These are phyloP conservation scores for Apotomis capreana DNA, from an alignment of 2,888 invertebrate species.

Conservation along the genomic window DNA sequence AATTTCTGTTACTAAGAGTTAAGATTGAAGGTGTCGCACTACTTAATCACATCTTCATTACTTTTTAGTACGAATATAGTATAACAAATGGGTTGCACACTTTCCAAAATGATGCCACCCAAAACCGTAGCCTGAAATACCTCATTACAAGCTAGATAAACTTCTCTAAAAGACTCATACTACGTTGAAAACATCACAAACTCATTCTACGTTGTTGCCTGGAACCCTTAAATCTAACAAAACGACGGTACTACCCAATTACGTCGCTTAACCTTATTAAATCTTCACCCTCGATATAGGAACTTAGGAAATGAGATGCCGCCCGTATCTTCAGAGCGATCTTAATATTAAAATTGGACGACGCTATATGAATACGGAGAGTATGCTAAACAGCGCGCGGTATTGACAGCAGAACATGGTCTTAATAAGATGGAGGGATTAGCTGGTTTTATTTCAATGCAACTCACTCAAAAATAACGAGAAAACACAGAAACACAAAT, in stretches of 20 bases:
- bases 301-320: slow-evolving; percentile 36
- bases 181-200: not conserved
- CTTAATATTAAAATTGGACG: slow-evolving; percentile 36
- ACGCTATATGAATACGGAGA: slow-evolving; percentile 21
- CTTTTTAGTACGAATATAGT: no score
- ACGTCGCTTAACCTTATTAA: slow-evolving; percentile 24
- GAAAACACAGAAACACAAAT: no score
- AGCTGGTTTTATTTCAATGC: no score
- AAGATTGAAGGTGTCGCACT: no score
- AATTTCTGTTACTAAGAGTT: no score
- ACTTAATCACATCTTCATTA: no score
- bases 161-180: not conserved
- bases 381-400: slow-evolving; percentile 18
- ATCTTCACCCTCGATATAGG: slow-evolving; percentile 25
- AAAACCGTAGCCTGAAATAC: no score
- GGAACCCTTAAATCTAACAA: slow-evolving; percentile 21
- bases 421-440: no score
- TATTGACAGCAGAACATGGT: not conserved
- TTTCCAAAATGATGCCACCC: no score
- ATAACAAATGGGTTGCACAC: no score
- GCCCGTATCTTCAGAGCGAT: slow-evolving; percentile 28
- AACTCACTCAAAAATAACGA: no score
- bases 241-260: slow-evolving; percentile 15
- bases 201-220: not conserved
- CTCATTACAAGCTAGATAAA: not conserved